Evolutionary conservation across 35 echinoderm and acorn worm genomes (phyloP).

Genomic region (Ophiothrix spiculata): DNA sequence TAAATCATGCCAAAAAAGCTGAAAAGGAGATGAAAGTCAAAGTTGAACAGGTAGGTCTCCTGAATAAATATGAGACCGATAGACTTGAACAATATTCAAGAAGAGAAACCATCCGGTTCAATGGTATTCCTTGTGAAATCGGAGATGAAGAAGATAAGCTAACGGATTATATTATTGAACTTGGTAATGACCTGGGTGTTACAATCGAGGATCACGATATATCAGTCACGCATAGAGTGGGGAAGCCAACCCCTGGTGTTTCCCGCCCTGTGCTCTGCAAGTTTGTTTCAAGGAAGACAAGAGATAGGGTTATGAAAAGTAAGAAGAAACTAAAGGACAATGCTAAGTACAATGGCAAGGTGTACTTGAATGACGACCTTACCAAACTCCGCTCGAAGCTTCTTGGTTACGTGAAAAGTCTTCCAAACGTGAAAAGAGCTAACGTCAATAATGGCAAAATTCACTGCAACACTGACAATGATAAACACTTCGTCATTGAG

Average conservation of each 20-base stretch:
- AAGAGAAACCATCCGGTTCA: background rate
- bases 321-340: background rate
- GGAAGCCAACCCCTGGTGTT: background rate
- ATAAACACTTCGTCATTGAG: background rate
- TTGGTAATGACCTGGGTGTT: background rate
- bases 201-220: background rate
- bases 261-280: background rate
- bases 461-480: background rate
- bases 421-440: background rate
- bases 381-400: background rate
- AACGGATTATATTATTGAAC: background rate
- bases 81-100: background rate
- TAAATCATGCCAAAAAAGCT: background rate
- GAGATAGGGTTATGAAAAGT: background rate
- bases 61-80: background rate
- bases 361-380: background rate
- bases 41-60: background rate
- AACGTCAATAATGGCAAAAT: background rate
- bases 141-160: background rate
- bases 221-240: background rate
- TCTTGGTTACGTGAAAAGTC: background rate
- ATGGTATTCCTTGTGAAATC: background rate
- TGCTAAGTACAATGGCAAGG: background rate
- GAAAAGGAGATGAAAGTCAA: background rate
- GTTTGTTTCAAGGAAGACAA: background rate